Base-by-base conservation (phyloP, 2,888 invertebrate species). In the Thyatira batis region DNA sequence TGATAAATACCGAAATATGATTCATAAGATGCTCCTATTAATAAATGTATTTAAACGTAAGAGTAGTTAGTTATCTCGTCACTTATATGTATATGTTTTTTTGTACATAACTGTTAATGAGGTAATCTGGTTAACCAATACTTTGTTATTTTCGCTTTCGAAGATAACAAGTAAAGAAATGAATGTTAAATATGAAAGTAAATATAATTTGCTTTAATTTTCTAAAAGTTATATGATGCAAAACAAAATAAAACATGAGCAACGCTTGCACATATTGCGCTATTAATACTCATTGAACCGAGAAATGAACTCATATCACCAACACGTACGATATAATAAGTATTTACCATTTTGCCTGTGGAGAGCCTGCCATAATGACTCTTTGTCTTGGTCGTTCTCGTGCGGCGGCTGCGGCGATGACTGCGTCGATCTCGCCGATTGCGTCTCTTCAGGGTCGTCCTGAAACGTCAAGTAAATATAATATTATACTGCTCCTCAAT, bases 301-400 rank as follows among this genome's bases (percentile, higher is more conserved):
- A 20, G 13, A 46, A 33, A 27, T 27, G 23, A 25, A 45, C 46
- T 11, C 30, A 6, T 45, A 45, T 6, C 13, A 23, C 21, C 23
- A 50, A 33, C 23, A 23, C 13, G 21, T 13, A 51, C 20, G 28
- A 27, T 1, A 45, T 17, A 3, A 28, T 30, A 46, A 53, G 48
- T 44, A 39, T 65, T 68, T 85, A 84, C 94, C 94, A 69, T 94
- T 94, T 75, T 93, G 93, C 69, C 83, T 83, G 68, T 91, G 89
- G 43, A 92, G 79, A 5, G 92, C 92, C 63, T 93, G 93, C 92
- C 92, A 92, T 33, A 94, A 81, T 0, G 94, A 92, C 51, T 92
- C 92, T 83, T 94, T 94, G 52, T 94, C 91, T 54, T 85, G 87
- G 55, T 90, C 86, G 33, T 87, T 87, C 28, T 92, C 89, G 55